phyloP scores from a whole-genome alignment of 1,140 invertebrate genomes.

The Drosophila dunni region DNA sequence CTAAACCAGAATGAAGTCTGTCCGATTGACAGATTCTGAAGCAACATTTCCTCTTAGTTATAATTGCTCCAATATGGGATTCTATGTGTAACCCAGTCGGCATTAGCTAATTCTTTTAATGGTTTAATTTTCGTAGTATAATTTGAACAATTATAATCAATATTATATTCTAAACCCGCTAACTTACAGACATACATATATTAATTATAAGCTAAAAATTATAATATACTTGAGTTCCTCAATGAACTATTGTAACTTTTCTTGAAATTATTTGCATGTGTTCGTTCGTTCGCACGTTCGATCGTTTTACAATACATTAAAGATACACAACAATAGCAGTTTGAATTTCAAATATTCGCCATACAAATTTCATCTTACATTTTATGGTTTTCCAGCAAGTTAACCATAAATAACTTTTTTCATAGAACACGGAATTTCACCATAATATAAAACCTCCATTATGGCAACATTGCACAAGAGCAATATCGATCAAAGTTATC shows the following conservation, averaged over 20 bases:
- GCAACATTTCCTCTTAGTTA: slow-evolving; percentile 23
- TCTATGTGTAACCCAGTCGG: slow-evolving; percentile 12
- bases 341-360: no score
- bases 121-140: neutral
- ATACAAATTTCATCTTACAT: no score
- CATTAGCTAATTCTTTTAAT: neutral
- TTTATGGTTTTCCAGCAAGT: no score
- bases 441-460: no score
- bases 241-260: neutral
- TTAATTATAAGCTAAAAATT: slow-evolving; percentile 42
- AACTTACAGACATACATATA: slow-evolving; percentile 11
- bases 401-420: no score
- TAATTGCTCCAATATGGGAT: slow-evolving; percentile 7
- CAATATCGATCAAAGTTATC: no score
- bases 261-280: neutral
- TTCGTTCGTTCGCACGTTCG: no score
- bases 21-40: neutral
- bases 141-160: slow-evolving; percentile 53
- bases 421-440: no score
- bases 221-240: slow-evolving; percentile 36
- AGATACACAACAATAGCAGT: neutral
- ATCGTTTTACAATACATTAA: neutral
- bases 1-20: neutral
- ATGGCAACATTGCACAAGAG: no score
- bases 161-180: slow-evolving; percentile 49